Evolutionary conservation across 2,113 vertebrate genomes (phyloP), one percentile per base, ranked within the genome.

Genomic region (Sinocyclocheilus anophthalmus): DNA sequence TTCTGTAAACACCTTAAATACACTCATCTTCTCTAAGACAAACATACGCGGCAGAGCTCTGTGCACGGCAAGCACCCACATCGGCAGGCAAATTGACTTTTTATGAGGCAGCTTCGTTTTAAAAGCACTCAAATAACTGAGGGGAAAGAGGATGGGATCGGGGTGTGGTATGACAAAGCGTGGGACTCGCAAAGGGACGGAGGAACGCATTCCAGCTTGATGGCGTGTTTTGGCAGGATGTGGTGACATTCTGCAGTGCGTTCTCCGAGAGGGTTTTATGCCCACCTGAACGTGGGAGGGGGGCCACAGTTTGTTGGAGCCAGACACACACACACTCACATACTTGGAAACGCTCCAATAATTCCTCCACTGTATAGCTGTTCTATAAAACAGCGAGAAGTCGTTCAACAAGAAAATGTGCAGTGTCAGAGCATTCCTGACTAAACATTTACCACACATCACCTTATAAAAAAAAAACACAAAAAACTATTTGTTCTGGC

Each of bases 1-100:
- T 91, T 91, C 91, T 90, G 91, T 93, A 93, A 95, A 93, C 91
- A 93, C 65, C 88, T 92, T 91, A 87, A 92, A 93, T 92, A 93
- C 93, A 92, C 87, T 86, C 88, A 91, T 90, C 90, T 88, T 87
- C 87, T 86, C 91, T 79, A 92, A 92, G 90, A 91, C 91, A 93
- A 93, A 93, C 89, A 92, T 72, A 87, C 53, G 80, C 83, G 88
- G 67, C 42, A 67, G 85, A 22, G 69, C 76, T 88, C 76, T 82
- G 87, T 5, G n/a, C 30, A 83, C 50, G 65, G 50, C 87, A 85
- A 88, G 80, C 81, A 82, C 76, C 50, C 77, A 33, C 61, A 26
- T 20, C 30, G 24, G 22, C 26, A 50, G 76, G 86, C 92, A 93
- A 94, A 93, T 91, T 88, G 92, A 91, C 85, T 87, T 92, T 94